Conservation (phyloP, 2,797 vertebrate genomes). For the Rhyacichthys aspro region DNA sequence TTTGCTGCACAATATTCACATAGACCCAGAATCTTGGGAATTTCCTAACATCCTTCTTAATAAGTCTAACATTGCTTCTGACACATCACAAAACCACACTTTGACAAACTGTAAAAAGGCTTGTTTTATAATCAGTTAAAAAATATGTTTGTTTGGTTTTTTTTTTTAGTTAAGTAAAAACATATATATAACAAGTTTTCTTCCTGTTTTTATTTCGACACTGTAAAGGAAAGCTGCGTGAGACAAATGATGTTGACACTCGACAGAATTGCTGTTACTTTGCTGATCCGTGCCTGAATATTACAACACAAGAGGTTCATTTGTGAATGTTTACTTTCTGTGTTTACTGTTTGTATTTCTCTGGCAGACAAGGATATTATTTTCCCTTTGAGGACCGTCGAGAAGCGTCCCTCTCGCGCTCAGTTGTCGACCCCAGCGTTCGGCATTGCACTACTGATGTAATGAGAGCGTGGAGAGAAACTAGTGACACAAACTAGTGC, state of each 20-base stretch:
- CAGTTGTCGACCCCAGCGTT: constrained; percentile 56
- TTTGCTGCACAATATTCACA: not conserved
- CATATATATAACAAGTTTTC: too few relatives aligned
- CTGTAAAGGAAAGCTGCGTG: too few relatives aligned
- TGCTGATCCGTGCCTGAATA: constrained; percentile 34
- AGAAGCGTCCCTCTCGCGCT: constrained; percentile 55
- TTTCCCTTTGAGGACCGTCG: constrained; percentile 71
- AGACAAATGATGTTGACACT: constrained; percentile 25
- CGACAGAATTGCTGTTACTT: constrained; percentile 55
- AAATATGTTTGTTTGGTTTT: too few relatives aligned
- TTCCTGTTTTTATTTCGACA: too few relatives aligned
- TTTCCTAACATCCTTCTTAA: too few relatives aligned
- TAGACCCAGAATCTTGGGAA: too few relatives aligned
- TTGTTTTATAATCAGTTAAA: too few relatives aligned
- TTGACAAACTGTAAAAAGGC: too few relatives aligned
- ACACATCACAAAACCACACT: too few relatives aligned
- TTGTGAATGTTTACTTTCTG: constrained; percentile 64
- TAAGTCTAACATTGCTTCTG: too few relatives aligned
- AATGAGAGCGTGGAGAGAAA: constrained; percentile 69
- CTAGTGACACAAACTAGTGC: constrained; percentile 45
- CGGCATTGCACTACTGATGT: constrained; percentile 56
- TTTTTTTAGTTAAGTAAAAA: too few relatives aligned
- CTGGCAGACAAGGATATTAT: constrained; percentile 70
- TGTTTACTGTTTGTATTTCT: constrained; percentile 77
- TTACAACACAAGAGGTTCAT: constrained; percentile 67